Evolutionary conservation across 2,888 invertebrate species (phyloP), one percentile per base, ranked within the genome.

Genomic region (Polymixis flavicincta): DNA sequence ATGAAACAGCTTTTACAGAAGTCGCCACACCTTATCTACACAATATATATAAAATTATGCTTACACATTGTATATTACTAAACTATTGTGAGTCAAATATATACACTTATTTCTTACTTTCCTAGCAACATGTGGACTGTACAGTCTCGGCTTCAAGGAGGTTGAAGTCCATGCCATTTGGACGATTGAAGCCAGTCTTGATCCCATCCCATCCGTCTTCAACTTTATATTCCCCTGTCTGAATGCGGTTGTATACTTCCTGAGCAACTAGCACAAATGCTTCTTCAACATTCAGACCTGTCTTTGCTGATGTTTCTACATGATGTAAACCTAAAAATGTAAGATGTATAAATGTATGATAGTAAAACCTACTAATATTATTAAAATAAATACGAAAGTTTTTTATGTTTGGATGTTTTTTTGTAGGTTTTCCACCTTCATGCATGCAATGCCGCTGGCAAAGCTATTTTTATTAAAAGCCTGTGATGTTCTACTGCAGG

Each of bases 141-240:
- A 98, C 98, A 2, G 98, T 98, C 94, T 99, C 99, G 0, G 98
- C 99, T 94, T 99, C 99, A 64, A 98, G 97, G 82, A 99, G 96
- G 95, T 98, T 98, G 92, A 98, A 98, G 94, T 98, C 98, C 93
- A 98, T 96, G 80, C 98, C 98, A 83, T 98, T 98, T 42, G 98
- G 98, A 87, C 98, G 95, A 85, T 98, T 97, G 94, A 98, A 98
- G 45, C 99, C 99, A 52, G 98, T 98, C 94, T 99, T 99, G 72
- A 99, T 99, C 9, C 99, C 99, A 91, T 99, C 99, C 99, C 99
- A 99, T 22, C 99, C 99, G 83, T 99, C 99, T 91, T 98, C 98
- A 3, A 99, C 97, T 93, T 98, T 98, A 92, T 99, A 99, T 95
- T 99, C 99, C 25, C 99, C 99, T 22, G 98, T 98, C 90, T 98